Evolutionary conservation across 2,888 invertebrate genomes (phyloP), one percentile per base, ranked within the genome.

Genomic region (Agelastica alni): DNA sequence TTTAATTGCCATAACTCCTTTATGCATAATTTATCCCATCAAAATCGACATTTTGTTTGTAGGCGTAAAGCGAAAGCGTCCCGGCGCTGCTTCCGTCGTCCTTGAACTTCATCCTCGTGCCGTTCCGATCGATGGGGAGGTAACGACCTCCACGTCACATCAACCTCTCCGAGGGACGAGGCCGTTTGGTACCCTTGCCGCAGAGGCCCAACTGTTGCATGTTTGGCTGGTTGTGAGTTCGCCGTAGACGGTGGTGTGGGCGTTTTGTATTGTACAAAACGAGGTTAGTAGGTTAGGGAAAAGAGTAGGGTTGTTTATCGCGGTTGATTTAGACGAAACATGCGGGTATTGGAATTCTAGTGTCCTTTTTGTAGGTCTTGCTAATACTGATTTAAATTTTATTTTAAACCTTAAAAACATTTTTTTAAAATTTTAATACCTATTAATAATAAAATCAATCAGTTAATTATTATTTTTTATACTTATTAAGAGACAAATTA

Each of bases 101-200:
- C 60, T 60, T 60, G 56, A 60, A 56, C 60, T 48, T 56, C 52
- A 34, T 55, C 55, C 60, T 58, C 58, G 55, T 52, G 52, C 49
- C 37, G 37, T 7, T 30, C 6, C 6, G 56, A 55, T 60, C 60
- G 55, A 60, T 60, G 32, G 28, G 49, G 46, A 42, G 57, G 60
- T 57, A 60, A 60, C 53, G 60, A 60, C 60, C 57, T 55, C 28
- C 51, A 56, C 59, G 59, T 57, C 54, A 59, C 48, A 34, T 45
- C 36, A 17, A 18, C 52, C 22, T 46, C 46, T 46, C 37, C 47
- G 12, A 26, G 37, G 53, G 13, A 47, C 58, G 53, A 55, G 53
- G 49, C 39, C 52, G 44, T 34, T 10, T 5, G 4, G 28, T 53
- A 22, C 43, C 10, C 30, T 31, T 9, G 14, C 34, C 36, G 12